Conservation (phyloP, 2,888 invertebrate species). For the Lasiommata megera region DNA sequence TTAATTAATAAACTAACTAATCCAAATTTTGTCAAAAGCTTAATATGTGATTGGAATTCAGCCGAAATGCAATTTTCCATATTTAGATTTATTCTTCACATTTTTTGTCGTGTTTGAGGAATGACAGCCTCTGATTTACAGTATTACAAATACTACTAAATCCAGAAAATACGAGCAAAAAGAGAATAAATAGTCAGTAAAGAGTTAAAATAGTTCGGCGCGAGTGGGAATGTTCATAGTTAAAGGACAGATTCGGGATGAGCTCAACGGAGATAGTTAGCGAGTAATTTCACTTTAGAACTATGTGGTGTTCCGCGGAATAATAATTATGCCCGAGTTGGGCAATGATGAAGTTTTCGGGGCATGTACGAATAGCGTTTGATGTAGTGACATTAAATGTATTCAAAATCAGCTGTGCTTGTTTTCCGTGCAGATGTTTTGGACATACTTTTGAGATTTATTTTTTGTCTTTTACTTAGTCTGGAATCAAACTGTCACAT, state of each 20-base stretch:
- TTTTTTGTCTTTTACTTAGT: no score
- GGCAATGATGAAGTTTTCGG: conserved; percentile 32
- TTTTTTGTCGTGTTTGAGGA: no score
- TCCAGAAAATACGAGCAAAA: conserved; percentile 37
- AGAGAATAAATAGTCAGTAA: conserved; percentile 50
- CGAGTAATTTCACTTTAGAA: conserved; percentile 43
- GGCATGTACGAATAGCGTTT: conserved; percentile 17
- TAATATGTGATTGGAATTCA: no score
- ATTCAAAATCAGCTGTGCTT: not conserved
- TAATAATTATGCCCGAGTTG: conserved; percentile 38
- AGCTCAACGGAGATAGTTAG: conserved; percentile 41
- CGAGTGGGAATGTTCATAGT: conserved; percentile 52
- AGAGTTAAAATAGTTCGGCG: conserved; percentile 51
- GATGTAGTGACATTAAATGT: not conserved
- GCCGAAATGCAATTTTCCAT: no score
- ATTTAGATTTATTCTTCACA: no score
- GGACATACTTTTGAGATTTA: no score
- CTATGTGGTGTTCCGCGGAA: conserved; percentile 42
- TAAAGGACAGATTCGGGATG: conserved; percentile 52
- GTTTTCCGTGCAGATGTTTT: not conserved
- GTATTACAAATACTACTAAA: no score
- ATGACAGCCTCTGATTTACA: no score
- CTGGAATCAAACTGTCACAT: no score
- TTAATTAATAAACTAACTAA: no score
- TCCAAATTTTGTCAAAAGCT: no score